These are phyloP conservation scores for Oenanthe oenanthe DNA, from an alignment of 2,113 vertebrate species.

Conservation along the genomic window DNA sequence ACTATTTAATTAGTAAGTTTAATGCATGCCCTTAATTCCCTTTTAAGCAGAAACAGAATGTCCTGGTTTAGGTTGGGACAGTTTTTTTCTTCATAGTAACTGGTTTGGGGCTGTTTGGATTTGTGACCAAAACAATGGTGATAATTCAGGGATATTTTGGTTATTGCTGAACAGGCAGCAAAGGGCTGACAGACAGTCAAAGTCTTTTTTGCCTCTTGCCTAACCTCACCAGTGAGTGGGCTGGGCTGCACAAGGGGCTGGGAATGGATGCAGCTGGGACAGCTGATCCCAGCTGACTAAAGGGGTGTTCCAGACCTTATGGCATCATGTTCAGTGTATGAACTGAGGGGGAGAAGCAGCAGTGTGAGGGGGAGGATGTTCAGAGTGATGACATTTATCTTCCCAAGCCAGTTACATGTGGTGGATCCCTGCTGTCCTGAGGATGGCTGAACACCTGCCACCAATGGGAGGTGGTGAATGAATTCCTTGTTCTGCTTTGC, in stretches of 20 bases:
- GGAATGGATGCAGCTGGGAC: neutral
- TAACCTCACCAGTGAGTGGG: neutral
- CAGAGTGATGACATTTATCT: neutral
- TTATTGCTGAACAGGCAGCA: neutral
- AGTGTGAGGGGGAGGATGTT: neutral
- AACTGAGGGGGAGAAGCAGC: neutral
- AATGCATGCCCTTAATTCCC: neutral
- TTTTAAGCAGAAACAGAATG: neutral
- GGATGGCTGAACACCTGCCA: neutral
- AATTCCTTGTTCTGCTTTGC: neutral
- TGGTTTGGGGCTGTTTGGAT: neutral
- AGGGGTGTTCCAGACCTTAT: neutral
- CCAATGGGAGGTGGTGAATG: neutral
- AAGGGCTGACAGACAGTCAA: too few species aligned
- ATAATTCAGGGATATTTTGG: neutral
- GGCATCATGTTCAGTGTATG: neutral
- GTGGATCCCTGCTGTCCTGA: neutral
- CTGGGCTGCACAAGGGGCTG: neutral
- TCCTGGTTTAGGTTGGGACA: neutral
- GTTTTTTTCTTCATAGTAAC: neutral
- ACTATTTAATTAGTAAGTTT: neutral
- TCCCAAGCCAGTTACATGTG: fast-evolving
- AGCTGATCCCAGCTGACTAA: neutral
- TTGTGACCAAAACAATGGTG: neutral
- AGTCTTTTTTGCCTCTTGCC: neutral